phyloP scores from a whole-genome alignment of 2,797 vertebrate genomes.

The Buphagus erythrorhynchus region DNA sequence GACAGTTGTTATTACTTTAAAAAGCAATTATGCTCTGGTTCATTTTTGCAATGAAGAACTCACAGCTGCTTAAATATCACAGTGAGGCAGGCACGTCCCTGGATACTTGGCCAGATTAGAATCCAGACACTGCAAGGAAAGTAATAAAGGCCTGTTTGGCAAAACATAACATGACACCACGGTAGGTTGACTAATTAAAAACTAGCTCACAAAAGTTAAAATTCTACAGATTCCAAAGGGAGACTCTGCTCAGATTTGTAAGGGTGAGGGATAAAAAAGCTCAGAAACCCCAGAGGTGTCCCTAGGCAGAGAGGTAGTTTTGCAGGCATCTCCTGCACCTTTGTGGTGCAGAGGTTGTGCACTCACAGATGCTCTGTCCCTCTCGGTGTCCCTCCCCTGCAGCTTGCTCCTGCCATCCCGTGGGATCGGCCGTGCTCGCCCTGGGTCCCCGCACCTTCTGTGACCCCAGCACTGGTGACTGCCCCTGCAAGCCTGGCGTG shows the following conservation, averaged over 20 bases:
- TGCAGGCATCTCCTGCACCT: fast-evolving
- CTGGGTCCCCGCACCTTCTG: constrained; percentile 80
- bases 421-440: constrained; percentile 85
- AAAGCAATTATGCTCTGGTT: background rate
- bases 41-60: background rate
- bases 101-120: background rate
- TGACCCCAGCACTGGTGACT: constrained; percentile 89
- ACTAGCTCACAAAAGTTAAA: background rate
- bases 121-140: background rate
- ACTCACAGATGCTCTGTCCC: background rate
- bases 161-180: background rate
- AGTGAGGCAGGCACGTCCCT: background rate
- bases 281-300: background rate
- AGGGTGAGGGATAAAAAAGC: background rate
- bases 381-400: background rate
- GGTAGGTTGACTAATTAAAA: background rate
- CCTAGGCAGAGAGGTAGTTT: background rate
- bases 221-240: background rate
- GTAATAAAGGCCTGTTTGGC: background rate
- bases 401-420: constrained; percentile 90
- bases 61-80: background rate
- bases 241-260: background rate
- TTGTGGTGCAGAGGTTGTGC: background rate
- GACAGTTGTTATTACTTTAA: background rate
- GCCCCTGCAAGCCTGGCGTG: constrained; percentile 93